Evolutionary conservation across 2,797 vertebrate species (phyloP).

Genomic region (Alauda arvensis): DNA sequence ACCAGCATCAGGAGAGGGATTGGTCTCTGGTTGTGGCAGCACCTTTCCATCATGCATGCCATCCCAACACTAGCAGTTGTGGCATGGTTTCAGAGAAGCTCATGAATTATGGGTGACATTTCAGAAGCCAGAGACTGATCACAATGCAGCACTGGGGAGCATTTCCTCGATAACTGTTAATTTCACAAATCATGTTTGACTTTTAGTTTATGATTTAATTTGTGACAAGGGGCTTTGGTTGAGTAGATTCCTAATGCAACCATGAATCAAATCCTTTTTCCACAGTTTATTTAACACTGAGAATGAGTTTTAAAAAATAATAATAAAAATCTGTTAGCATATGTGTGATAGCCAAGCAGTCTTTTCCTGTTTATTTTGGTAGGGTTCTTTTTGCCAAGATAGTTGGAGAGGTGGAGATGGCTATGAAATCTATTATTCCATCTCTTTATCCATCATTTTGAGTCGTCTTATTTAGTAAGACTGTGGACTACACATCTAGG

Average conservation of each 20-base stretch:
- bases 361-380: not conserved
- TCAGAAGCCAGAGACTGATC: constrained; percentile 64
- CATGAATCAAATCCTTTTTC: constrained; percentile 75
- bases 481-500: not conserved
- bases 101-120: constrained; percentile 78
- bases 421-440: not conserved
- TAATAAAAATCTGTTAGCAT: constrained; percentile 2
- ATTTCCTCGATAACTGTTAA: constrained; percentile 67
- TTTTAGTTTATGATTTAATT: constrained; percentile 72
- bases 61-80: not conserved
- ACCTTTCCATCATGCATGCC: constrained; percentile 22
- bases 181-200: constrained; percentile 78
- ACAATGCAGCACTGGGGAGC: constrained; percentile 44
- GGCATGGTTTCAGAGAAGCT: constrained; percentile 32
- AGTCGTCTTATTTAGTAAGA: not conserved
- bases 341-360: not conserved
- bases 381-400: not conserved
- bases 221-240: constrained; percentile 74
- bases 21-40: not conserved
- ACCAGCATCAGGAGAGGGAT: not conserved
- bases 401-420: not conserved
- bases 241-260: constrained; percentile 76
- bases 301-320: constrained; percentile 9
- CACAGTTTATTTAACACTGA: constrained; percentile 42
- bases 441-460: not conserved